Base-by-base conservation (phyloP, 2,113 vertebrate genomes). In the Circaetus gallicus region DNA sequence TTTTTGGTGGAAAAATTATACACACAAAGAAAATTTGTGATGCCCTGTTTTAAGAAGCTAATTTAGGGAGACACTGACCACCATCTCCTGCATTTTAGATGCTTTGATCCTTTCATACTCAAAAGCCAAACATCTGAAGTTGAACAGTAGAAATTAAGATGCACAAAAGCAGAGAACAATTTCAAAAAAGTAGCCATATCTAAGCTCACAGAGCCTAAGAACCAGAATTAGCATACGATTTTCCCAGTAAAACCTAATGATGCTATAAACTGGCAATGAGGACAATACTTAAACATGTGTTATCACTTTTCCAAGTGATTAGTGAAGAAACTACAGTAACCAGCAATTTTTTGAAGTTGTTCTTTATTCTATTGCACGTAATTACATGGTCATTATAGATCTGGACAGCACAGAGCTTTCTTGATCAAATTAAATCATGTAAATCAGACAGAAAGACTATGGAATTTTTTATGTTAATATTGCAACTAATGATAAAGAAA, bases 241-340 rank as follows among this genome's bases (percentile, higher is more conserved):
- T 93, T 93, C 45, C 45, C 63, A 55, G 38, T 74, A 93, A 93
- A 92, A 90, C 32, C 47, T 94, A 93, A 94, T 71, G 85, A 81
- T 71, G 50, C 71, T 50, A 63, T 83, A 89, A 95, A 83, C 73
- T 67, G 38, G 16, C 71, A 92, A 67, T 81, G 67, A 90, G 31
- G 67, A 90, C 82, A 89, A 88, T 28, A 71, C n/a, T 90, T 74
- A 40, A 78, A 86, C 67, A 73, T 59, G 73, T 80, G 58, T 92
- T 94, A 92, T 36, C 87, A 81, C 28, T 92, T 93, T 94, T 90
- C 49, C 55, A 90, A 92, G 31, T 42, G 65, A 95, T 92, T 90
- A 93, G 58, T 20, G 76, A 93, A 90, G 62, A 94, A 96, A 28
- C n/a, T 83, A 86, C 42, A 71, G 42, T 59, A 89, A 86, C 20